These are phyloP conservation scores for Eretmochelys imbricata DNA, from an alignment of 2,113 vertebrate genomes.

Conservation along the genomic window DNA sequence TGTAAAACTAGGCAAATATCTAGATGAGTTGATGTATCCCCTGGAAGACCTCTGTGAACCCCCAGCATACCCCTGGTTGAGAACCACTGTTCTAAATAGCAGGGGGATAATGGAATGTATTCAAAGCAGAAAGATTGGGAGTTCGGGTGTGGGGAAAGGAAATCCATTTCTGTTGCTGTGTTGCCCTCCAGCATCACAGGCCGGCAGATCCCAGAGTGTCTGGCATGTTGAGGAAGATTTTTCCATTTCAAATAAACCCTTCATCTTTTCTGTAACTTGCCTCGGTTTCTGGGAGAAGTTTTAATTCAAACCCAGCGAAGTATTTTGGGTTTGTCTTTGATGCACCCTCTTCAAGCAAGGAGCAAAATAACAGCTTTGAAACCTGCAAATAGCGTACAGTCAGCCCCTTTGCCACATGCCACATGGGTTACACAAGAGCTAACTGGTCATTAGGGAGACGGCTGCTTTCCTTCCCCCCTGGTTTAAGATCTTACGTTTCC, in stretches of 20 bases:
- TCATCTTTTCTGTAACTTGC: constrained; percentile 66
- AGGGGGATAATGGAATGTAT: background rate
- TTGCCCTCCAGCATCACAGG: background rate
- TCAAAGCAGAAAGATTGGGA: background rate
- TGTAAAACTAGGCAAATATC: too few relatives aligned
- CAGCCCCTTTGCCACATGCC: constrained; percentile 38
- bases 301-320: constrained; percentile 61
- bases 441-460: background rate
- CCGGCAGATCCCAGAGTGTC: background rate
- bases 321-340: constrained; percentile 71
- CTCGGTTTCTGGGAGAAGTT: constrained; percentile 67
- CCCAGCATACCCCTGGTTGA: too few relatives aligned
- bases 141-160: background rate
- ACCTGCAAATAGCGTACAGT: constrained; percentile 64
- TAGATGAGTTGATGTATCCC: too few relatives aligned
- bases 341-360: constrained; percentile 66
- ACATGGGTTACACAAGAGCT: background rate
- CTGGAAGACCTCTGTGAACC: too few relatives aligned
- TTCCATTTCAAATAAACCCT: constrained; percentile 63
- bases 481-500: background rate
- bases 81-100: background rate
- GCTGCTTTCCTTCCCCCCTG: background rate
- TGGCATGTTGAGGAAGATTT: constrained; percentile 42
- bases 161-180: constrained; percentile 28
- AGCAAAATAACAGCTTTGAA: constrained; percentile 73